Evolutionary conservation across 2,888 invertebrate genomes (phyloP), one percentile per base, ranked within the genome.

Genomic region (Agrotis segetum): DNA sequence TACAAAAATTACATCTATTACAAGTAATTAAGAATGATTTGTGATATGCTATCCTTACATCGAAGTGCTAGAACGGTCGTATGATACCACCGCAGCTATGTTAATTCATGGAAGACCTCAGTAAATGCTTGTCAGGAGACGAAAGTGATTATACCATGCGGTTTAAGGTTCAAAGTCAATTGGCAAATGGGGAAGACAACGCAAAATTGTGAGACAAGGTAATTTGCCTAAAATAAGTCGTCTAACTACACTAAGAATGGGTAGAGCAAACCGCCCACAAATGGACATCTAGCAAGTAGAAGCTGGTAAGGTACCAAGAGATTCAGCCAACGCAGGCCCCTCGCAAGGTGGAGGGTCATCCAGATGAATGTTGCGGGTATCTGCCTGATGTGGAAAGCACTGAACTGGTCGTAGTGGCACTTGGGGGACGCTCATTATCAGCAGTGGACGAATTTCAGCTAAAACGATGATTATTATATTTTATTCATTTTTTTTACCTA

Each of bases 281-380:
- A 29, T 44, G n/a, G 3, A 50, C 7, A 34, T 34, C 34, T 50
- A 21, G 44, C 71, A 11, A 14, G 16, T 56, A 34, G 34, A 34
- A 34, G 7, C 34, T 34, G 7, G 34, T 34, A 34, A 34, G 6
- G 34, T 72, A 72, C 72, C 68, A 17, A 55, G 34, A 46, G n/a
- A 19, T 2, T 14, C 56, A 24, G 34, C 34, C 68, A 16, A 49
- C n/a, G 55, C 50, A 13, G 77, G 34, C 53, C 65, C 74, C 19
- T 71, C 71, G 47, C 52, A 71, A 74, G 65, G 71, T 13, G 71
- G 74, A 24, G 17, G 21, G 21, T 11, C 24, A 52, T 53, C 46
- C 52, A 44, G 34, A 5, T 46, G 34, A 9, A 64, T 40, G 56
- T 67, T 29, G 7, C 44, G 29, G 56, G 56, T n/a, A 50, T 56